Conservation (phyloP, 2,888 invertebrate species). For the Heteromurus nitidus region DNA sequence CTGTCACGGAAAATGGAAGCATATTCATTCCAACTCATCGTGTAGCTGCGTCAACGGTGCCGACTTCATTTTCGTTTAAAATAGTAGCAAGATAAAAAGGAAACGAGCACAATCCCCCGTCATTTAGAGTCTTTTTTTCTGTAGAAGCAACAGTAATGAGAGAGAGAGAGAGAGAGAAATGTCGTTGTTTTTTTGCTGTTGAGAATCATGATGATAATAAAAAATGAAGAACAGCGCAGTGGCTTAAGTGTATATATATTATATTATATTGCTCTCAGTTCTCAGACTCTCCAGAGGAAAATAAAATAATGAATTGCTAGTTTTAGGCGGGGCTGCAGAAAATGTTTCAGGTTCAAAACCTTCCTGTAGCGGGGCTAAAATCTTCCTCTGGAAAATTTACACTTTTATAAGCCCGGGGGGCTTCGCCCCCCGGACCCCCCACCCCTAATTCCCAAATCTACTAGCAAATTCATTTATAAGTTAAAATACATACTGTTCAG, state of each 20-base stretch:
- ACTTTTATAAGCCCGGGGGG: too few relatives aligned
- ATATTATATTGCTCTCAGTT: neutral
- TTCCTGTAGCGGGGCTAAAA: too few relatives aligned
- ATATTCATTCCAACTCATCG: conserved; percentile 63
- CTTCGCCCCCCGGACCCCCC: too few relatives aligned
- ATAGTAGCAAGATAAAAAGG: conserved; percentile 2
- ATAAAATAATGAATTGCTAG: too few relatives aligned
- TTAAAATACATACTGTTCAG: too few relatives aligned
- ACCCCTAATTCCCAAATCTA: too few relatives aligned
- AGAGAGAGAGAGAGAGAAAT: conserved; percentile 1
- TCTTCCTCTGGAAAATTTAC: too few relatives aligned
- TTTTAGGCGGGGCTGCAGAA: too few relatives aligned
- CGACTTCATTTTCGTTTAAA: conserved; percentile 71
- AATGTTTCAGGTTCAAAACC: too few relatives aligned
- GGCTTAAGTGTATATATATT: too few relatives aligned
- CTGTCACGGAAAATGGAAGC: conserved; percentile 72
- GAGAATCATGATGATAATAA: conserved; percentile 27
- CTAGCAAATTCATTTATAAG: too few relatives aligned
- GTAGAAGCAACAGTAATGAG: neutral
- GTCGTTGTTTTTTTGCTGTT: conserved; percentile 15
- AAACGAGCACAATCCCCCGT: neutral
- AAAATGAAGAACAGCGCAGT: conserved; percentile 14
- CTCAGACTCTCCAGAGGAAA: neutral
- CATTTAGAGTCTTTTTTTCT: neutral
- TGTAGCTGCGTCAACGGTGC: conserved; percentile 68